Conservation (phyloP, 2,888 invertebrate genomes). For the Parnassius apollo region DNA sequence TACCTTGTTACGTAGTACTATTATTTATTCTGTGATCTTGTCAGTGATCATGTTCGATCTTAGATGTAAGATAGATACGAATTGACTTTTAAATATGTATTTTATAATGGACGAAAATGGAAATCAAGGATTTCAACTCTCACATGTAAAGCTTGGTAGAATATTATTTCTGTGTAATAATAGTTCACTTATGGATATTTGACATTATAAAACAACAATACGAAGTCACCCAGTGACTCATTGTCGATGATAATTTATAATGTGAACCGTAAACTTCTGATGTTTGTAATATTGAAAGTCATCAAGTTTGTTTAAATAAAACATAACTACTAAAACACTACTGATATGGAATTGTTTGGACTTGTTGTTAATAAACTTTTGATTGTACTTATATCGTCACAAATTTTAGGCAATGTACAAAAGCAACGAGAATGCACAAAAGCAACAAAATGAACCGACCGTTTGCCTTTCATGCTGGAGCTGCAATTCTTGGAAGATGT, state of each 20-base stretch:
- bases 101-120: constrained; percentile 10
- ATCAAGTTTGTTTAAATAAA: constrained; percentile 16
- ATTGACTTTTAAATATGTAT: constrained; percentile 16
- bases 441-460: constrained; percentile 4
- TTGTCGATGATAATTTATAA: no score
- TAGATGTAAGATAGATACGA: no score
- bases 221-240: no score
- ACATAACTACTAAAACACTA: constrained; percentile 11
- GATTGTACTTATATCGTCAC: not conserved
- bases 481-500: not conserved
- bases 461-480: constrained; percentile 3
- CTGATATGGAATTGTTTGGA: constrained; percentile 9
- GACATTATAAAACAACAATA: no score
- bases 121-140: constrained; percentile 26
- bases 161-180: no score
- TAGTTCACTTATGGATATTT: no score
- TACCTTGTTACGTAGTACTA: no score
- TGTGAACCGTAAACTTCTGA: constrained; percentile 21
- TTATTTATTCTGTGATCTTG: no score
- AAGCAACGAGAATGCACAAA: not conserved
- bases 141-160: not conserved
- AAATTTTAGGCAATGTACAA: not conserved
- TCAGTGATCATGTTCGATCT: no score
- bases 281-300: constrained; percentile 17
- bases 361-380: constrained; percentile 10